Evolutionary conservation across 2,888 invertebrate species (phyloP).

Genomic region (Melinaea menophilus): DNA sequence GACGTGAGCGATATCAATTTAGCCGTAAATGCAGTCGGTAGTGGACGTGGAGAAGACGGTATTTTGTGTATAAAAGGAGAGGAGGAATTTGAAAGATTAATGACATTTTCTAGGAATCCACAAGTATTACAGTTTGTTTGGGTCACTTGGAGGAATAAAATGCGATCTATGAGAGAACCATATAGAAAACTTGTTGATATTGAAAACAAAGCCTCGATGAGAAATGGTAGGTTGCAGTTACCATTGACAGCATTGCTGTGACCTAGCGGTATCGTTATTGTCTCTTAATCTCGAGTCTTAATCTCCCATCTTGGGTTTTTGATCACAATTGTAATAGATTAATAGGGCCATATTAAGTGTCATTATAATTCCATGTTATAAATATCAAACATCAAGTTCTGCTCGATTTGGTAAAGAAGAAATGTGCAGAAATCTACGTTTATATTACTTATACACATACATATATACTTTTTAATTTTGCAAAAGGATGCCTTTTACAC

Average conservation of each 20-base stretch:
- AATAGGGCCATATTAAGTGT: no score
- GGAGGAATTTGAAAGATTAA: conserved; percentile 79
- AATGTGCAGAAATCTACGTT: no score
- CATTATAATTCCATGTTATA: no score
- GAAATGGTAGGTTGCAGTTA: conserved; percentile 74
- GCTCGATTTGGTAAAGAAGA: no score
- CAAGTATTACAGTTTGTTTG: conserved; percentile 79
- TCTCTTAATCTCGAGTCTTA: no score
- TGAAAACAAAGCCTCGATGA: conserved; percentile 80
- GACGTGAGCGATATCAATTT: conserved; percentile 27
- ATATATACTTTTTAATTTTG: no score
- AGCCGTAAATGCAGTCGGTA: conserved; percentile 37
- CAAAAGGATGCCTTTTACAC: no score
- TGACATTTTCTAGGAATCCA: conserved; percentile 69
- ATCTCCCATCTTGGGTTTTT: no score
- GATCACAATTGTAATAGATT: no score
- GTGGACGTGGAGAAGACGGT: conserved; percentile 23
- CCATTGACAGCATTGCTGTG: background rate
- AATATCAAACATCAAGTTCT: no score
- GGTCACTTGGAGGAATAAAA: conserved; percentile 81
- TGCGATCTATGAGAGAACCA: conserved; percentile 74
- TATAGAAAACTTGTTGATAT: conserved; percentile 75
- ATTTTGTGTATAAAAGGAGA: conserved; percentile 79
- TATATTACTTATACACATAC: no score
- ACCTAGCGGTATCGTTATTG: no score